Conservation (phyloP, 2,888 invertebrate species). For the Teleogryllus oceanicus region DNA sequence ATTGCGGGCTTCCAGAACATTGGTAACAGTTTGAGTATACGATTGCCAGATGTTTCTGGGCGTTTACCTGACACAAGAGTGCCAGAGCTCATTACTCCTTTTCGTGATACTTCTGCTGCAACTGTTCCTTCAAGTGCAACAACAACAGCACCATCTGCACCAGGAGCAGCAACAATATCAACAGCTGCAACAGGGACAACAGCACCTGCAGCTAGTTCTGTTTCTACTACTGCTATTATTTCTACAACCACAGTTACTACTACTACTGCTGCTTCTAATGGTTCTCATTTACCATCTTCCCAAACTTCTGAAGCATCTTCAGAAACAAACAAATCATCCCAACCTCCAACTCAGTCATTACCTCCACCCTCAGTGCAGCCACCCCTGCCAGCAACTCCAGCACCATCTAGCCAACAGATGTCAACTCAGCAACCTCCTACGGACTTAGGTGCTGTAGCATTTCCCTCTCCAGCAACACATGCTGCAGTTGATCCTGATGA, state of each 20-base stretch:
- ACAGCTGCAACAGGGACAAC: background rate
- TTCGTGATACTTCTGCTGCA: background rate
- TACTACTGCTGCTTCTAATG: background rate
- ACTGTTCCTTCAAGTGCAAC: background rate
- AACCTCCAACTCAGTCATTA: background rate
- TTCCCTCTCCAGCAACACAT: constrained; percentile 20
- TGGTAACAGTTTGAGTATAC: constrained; percentile 51
- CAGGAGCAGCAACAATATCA: background rate
- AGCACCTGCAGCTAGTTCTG: background rate
- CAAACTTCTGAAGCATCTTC: background rate
- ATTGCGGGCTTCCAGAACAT: constrained; percentile 61
- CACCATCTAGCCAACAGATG: background rate
- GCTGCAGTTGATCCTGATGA: background rate
- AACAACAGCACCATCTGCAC: background rate
- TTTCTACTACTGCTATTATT: background rate
- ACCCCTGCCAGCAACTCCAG: background rate
- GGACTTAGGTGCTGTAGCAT: constrained; percentile 32
- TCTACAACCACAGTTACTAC: background rate
- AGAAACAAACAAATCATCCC: background rate
- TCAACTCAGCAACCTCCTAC: constrained; percentile 33
- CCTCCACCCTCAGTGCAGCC: background rate
- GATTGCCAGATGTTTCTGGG: constrained; percentile 36
- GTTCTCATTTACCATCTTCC: background rate
- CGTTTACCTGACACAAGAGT: constrained; percentile 39
- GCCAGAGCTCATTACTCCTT: constrained; percentile 41